Evolutionary conservation across 2,888 invertebrate genomes (phyloP).

Genomic region (Vandiemenella viatica): DNA sequence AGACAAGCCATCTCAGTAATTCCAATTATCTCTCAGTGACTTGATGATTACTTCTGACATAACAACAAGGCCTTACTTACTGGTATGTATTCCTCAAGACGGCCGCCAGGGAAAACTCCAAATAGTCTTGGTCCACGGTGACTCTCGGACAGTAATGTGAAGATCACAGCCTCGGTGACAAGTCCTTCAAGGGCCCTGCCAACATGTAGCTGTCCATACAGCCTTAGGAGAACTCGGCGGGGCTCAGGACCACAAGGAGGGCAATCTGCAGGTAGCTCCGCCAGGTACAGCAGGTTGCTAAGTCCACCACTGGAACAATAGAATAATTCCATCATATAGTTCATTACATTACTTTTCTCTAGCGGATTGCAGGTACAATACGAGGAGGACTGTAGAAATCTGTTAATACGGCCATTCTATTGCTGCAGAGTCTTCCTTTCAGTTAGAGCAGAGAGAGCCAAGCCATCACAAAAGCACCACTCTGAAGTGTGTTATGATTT

Average conservation of each 20-base stretch:
- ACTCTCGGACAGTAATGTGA: constrained; percentile 41
- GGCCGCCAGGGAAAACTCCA: constrained; percentile 44
- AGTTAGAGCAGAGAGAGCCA: no score
- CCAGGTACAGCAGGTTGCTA: constrained; percentile 41
- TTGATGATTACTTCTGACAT: no score
- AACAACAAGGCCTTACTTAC: constrained; percentile 30
- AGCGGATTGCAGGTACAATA: no score
- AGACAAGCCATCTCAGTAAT: no score
- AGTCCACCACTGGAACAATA: constrained; percentile 42
- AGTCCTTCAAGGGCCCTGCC: constrained; percentile 29
- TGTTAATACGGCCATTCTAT: no score
- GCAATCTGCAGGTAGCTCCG: constrained; percentile 32
- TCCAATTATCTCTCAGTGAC: no score
- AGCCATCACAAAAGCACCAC: no score
- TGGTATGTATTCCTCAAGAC: constrained; percentile 45
- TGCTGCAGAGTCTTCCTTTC: no score
- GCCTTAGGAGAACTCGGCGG: constrained; percentile 34
- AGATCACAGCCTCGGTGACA: constrained; percentile 42
- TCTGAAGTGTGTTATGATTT: no score
- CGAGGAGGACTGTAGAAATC: no score
- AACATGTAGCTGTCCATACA: constrained; percentile 39
- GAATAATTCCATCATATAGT: no score
- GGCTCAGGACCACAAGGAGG: constrained; percentile 32
- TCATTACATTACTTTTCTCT: no score
- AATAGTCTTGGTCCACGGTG: constrained; percentile 41